Evolutionary conservation across 2,888 invertebrate genomes (phyloP), one percentile per base, ranked within the genome.

Genomic region (Chaitophorus viminalis): DNA sequence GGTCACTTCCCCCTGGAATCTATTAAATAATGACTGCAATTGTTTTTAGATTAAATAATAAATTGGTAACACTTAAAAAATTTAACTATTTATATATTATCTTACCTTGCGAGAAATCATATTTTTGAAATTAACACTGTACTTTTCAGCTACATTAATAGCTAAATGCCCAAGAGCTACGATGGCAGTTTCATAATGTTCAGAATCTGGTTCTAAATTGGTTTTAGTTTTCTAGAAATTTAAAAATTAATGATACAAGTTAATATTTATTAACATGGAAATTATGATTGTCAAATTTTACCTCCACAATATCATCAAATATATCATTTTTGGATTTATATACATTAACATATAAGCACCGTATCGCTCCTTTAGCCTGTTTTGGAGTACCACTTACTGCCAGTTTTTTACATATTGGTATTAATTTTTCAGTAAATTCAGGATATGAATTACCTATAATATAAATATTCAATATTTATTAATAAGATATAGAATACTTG

Each of bases 81-180:
- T 46, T 46, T 11, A 11, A 46, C 11, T 46, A 14, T 46, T 46
- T 46, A 46, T 46, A 11, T 14, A 46, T 46, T 33, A 82, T 90
- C 91, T 91, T 91, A 95, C 95, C 93, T 96, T 96, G 91, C 98
- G 94, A 6, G 98, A 97, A 83, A 99, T 97, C 91, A 98, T 96
- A 91, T 96, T 96, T 92, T 98, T 98, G 90, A 98, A 96, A 91
- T 96, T 96, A 89, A 96, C 94, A 87, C 96, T 95, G 92, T 98
- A 98, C 91, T 95, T 95, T 90, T 96, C 95, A 0, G 98, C 98
- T 92, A 98, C 94, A 91, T 97, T 95, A 91, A 95, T 96, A 0
- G 98, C 98, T 90, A 99, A 96, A 92, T 99, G 99, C 0, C 99
- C 99, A 85, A 99, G 93, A 0, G 97, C 95, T 9, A 99, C 98